Conservation (phyloP, 2,113 vertebrate species). For the Prunella himalayana region DNA sequence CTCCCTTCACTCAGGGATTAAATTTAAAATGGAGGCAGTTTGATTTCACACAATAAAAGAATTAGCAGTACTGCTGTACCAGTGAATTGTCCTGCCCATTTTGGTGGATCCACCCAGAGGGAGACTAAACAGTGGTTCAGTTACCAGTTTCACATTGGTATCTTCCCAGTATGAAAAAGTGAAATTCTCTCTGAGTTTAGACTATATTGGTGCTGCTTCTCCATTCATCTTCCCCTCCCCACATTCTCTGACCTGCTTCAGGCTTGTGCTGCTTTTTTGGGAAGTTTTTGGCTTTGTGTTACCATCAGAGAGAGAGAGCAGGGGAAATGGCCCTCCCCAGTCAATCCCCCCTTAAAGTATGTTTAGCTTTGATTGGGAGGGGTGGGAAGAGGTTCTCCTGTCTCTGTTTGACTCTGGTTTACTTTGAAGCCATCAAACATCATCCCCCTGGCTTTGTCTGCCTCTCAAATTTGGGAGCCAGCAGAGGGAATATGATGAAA, state of each 20-base stretch:
- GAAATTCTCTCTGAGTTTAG: not conserved
- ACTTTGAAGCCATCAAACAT: not conserved
- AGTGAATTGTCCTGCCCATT: not conserved
- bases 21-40: not conserved
- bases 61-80: too few species aligned
- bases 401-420: not conserved
- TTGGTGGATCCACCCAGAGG: not conserved
- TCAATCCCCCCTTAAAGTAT: not conserved
- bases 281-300: not conserved
- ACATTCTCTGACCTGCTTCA: not conserved
- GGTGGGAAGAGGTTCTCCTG: not conserved
- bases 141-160: fast-evolving
- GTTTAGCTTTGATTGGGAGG: not conserved
- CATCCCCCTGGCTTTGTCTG: not conserved
- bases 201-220: not conserved
- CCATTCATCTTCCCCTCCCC: not conserved
- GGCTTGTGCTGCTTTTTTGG: not conserved
- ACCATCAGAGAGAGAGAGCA: not conserved
- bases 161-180: not conserved
- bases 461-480: not conserved
- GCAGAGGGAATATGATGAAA: not conserved
- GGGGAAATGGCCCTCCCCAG: not conserved
- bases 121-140: not conserved
- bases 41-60: not conserved
- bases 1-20: not conserved